Base-by-base conservation (phyloP, 2,113 vertebrate species). In the Anseranas semipalmata region DNA sequence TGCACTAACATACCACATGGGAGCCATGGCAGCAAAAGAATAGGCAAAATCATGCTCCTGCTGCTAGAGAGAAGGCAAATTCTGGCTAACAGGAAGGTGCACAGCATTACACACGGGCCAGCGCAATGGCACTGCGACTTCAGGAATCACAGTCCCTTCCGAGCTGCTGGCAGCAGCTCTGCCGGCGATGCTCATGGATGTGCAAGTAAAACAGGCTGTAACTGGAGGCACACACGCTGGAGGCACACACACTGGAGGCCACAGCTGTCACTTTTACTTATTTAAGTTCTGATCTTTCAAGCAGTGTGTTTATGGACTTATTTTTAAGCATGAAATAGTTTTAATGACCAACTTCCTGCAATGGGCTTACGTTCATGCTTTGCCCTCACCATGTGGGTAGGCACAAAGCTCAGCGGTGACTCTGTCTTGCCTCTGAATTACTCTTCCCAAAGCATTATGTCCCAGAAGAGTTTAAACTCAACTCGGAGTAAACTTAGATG, bases 161-260 rank as follows among this genome's bases (percentile, higher is more conserved):
- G 74, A 75, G 62, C 46, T 55, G 37, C 45, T 2, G 2, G 55
- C 63, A 60, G 87, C 75, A 68, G 45, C 45, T 91, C 76, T 89
- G 50, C 45, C 0, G 0, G 46, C 35, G 46, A 19, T 52, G 55
- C 9, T 79, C 0, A 0, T 24, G 32, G 35, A 25, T 27, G 20
- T 58, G 45, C 25, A 70, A 66, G 53, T n/a, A 75, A 66, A 72
- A 60, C 1, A 1, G 50, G 53, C 17, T 6, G 15, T 15, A 46
- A 24, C 11, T 52, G 59, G 50, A 58, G 8, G 33, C 67, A 72
- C 18, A 43, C 24, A 35, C 28, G 5, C 4, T 18, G 66, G 52
- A 78, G 75, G 37, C 10, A 72, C 18, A 43, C 24, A 35, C 28
- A 5, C 4, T 18, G 66, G 52, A 78, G 75, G 37, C 10, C 62